These are phyloP conservation scores for Trematocara zebra DNA, from an alignment of 2,113 vertebrate genomes.

Conservation along the genomic window DNA sequence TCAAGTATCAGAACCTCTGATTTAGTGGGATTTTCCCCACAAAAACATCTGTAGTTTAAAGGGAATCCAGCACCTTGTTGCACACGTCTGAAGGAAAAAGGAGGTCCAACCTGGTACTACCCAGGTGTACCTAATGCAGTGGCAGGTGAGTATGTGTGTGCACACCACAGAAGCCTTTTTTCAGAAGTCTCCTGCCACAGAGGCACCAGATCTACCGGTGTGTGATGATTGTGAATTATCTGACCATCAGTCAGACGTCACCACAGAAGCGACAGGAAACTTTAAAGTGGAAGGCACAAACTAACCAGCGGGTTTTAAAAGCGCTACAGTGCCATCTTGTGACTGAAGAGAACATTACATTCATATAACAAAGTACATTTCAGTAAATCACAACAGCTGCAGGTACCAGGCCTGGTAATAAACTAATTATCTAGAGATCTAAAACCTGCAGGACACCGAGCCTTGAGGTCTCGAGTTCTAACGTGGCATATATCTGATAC, in stretches of 20 bases:
- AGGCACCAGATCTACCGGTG: background rate
- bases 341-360: background rate
- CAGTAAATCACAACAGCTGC: background rate
- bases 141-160: background rate
- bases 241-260: background rate
- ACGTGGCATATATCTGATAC: background rate
- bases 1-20: background rate
- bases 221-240: background rate
- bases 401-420: background rate
- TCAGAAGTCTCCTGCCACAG: background rate
- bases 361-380: background rate
- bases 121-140: background rate
- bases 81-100: background rate
- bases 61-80: background rate
- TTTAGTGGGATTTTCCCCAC: background rate
- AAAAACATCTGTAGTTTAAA: background rate
- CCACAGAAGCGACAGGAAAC: background rate
- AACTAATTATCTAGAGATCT: rapidly evolving
- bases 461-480: background rate
- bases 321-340: conserved; percentile 22
- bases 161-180: background rate
- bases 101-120: background rate
- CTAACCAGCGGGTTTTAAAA: background rate
- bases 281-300: background rate
- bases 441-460: background rate